phyloP scores from a whole-genome alignment of 2,113 vertebrate genomes.

The Tyrannus savana region DNA sequence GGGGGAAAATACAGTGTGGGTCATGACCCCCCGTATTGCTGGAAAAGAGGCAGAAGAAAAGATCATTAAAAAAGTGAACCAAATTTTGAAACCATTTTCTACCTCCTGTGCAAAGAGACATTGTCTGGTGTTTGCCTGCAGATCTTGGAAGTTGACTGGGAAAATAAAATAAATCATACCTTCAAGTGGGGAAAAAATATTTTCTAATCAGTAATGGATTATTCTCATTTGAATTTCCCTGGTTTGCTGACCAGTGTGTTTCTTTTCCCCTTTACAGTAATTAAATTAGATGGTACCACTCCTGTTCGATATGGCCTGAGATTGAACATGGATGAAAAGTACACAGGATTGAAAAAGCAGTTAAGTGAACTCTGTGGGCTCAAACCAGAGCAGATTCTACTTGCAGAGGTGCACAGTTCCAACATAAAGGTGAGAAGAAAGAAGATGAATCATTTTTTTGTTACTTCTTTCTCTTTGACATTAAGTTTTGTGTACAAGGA shows the following conservation, averaged over 20 bases:
- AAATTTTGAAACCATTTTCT: background rate
- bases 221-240: background rate
- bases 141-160: background rate
- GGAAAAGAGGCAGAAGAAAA: background rate
- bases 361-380: slow-evolving; percentile 92
- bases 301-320: slow-evolving; percentile 91
- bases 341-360: slow-evolving; percentile 95
- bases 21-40: background rate
- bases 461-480: background rate
- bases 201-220: background rate
- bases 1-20: background rate
- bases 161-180: background rate
- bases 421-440: slow-evolving; percentile 89
- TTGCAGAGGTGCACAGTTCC: slow-evolving; percentile 93
- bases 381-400: slow-evolving; percentile 95
- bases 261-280: slow-evolving; percentile 78
- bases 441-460: background rate
- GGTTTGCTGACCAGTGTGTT: background rate
- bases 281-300: slow-evolving; percentile 94
- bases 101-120: background rate
- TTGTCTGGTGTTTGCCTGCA: background rate
- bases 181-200: background rate
- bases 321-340: slow-evolving; percentile 97
- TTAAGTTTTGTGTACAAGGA: background rate
- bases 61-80: background rate